These are phyloP conservation scores for Trichonephila inaurata DNA, from an alignment of 1,140 invertebrate genomes.

Conservation along the genomic window DNA sequence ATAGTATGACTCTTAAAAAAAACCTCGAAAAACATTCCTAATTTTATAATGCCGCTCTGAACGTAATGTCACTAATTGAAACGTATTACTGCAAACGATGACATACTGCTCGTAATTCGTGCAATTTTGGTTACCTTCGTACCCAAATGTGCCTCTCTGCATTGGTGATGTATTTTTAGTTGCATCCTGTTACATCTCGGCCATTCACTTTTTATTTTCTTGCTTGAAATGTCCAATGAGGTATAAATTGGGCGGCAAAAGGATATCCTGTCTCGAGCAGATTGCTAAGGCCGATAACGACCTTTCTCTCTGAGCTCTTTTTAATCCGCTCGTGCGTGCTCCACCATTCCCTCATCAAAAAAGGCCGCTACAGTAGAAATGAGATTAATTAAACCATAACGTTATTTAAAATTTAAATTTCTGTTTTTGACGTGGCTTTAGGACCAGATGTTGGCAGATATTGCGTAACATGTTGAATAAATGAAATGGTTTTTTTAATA, in stretches of 20 bases:
- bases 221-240: slow-evolving; percentile 36
- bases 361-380: neutral
- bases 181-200: slow-evolving; percentile 8
- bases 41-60: no score
- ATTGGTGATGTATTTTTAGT: neutral
- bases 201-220: slow-evolving; percentile 47
- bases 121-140: neutral
- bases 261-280: slow-evolving; percentile 66
- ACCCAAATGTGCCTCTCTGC: neutral
- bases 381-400: no score
- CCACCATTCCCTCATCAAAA: neutral
- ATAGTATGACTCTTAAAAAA: no score
- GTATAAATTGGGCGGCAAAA: slow-evolving; percentile 63
- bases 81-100: no score
- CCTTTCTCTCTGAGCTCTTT: neutral
- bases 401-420: no score
- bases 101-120: neutral
- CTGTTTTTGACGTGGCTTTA: no score
- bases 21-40: no score
- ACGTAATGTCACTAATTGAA: no score
- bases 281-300: slow-evolving; percentile 28
- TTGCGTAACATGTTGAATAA: no score
- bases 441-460: no score
- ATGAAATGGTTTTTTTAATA: no score
- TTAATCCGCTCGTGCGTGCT: neutral